A percentile compares a stretch with the other conserved stretches of the same genome.
These are phyloP conservation scores for Phorcus lineatus DNA, from an alignment of 2,888 invertebrate genomes.

Conservation along the genomic window DNA sequence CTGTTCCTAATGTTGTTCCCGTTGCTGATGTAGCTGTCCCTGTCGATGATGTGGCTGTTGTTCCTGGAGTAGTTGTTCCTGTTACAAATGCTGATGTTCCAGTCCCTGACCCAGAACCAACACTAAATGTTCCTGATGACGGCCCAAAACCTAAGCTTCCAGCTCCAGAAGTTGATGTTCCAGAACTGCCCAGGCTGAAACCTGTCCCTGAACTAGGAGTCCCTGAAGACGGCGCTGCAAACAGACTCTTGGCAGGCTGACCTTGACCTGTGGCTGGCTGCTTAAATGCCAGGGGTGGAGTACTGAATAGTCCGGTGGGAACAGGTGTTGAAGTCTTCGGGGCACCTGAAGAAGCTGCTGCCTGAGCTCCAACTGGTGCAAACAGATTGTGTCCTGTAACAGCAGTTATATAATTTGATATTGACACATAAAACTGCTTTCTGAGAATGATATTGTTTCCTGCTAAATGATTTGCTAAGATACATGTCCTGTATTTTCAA, in stretches of 20 bases:
- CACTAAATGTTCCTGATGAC: no score
- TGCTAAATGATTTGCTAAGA: no score
- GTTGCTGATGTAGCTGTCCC: background rate
- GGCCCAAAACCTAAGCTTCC: background rate
- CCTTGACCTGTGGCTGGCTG: background rate
- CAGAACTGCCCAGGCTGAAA: conserved; percentile 1
- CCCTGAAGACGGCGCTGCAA: background rate
- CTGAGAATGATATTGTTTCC: no score
- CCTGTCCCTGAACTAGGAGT: background rate
- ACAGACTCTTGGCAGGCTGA: background rate
- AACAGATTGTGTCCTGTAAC: no score
- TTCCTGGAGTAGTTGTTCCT: background rate
- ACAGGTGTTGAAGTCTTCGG: no score
- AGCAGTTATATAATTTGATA: no score
- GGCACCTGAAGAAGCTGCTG: no score
- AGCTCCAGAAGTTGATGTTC: conserved; percentile 17
- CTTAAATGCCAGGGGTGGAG: background rate
- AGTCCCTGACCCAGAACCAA: no score
- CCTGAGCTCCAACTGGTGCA: no score
- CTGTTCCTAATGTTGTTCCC: background rate
- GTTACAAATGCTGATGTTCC: background rate
- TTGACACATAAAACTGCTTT: no score
- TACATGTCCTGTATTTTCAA: no score
- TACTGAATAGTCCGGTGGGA: background rate
- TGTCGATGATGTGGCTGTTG: background rate